Conservation (phyloP, 2,113 vertebrate genomes). For the Cathartes aura region DNA sequence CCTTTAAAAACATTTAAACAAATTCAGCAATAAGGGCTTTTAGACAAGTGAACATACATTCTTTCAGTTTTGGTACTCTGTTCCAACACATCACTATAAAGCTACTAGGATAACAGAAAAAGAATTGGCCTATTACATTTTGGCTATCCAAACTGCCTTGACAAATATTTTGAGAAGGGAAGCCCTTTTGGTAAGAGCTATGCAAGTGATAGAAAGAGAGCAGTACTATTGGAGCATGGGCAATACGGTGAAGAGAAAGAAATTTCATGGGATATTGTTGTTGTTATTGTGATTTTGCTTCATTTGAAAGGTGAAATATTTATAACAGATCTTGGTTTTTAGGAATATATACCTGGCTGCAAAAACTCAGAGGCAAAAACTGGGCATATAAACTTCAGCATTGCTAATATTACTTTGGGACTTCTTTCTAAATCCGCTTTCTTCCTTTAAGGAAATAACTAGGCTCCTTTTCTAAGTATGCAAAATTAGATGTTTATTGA, state of each 20-base stretch:
- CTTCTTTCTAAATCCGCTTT: neutral
- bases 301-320: neutral
- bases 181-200: neutral
- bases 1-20: neutral
- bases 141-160: neutral
- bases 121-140: neutral
- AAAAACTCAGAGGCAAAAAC: neutral
- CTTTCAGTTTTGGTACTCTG: neutral
- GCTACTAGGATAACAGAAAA: neutral
- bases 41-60: neutral
- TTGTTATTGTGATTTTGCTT: neutral
- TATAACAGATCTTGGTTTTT: neutral
- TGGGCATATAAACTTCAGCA: neutral
- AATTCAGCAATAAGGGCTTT: neutral
- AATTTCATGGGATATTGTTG: neutral
- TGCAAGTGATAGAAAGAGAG: neutral
- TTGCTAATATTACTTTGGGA: neutral
- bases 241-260: fast-evolving
- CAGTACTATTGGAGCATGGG: neutral
- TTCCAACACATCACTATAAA: neutral
- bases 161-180: neutral
- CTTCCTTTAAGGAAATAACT: neutral
- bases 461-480: neutral
- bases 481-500: neutral
- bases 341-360: neutral